Evolutionary conservation across 2,888 invertebrate species (phyloP).

Genomic region (Sphaerophoria rueppellii): DNA sequence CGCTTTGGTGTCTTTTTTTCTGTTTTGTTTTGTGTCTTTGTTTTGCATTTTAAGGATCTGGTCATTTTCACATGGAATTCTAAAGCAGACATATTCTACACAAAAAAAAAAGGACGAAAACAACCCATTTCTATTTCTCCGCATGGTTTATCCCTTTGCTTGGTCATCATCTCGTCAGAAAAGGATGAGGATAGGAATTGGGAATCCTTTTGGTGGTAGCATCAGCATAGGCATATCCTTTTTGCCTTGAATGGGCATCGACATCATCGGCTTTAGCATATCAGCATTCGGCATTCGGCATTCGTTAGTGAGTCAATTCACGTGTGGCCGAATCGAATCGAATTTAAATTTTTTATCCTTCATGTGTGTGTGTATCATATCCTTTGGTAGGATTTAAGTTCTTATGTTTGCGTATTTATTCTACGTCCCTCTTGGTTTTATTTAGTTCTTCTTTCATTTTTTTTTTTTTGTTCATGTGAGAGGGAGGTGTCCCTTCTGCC

Average conservation of each 20-base stretch:
- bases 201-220: constrained; percentile 37
- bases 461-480: background rate
- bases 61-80: constrained; percentile 68
- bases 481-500: constrained; percentile 60
- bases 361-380: constrained; percentile 54
- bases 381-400: constrained; percentile 71
- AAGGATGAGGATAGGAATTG: background rate
- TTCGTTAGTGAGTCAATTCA: constrained; percentile 73
- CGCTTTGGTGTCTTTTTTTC: constrained; percentile 32
- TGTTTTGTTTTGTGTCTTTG: constrained; percentile 8
- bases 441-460: constrained; percentile 10
- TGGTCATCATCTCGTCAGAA: constrained; percentile 13
- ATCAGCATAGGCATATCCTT: constrained; percentile 1
- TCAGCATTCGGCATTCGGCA: constrained; percentile 42
- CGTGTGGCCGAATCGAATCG: constrained; percentile 71
- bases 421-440: constrained; percentile 53
- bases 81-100: constrained; percentile 51
- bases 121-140: constrained; percentile 16
- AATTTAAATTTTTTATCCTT: constrained; percentile 73
- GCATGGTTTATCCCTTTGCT: constrained; percentile 62
- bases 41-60: constrained; percentile 51
- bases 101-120: constrained; percentile 66
- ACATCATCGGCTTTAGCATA: too few species aligned
- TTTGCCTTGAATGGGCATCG: constrained; percentile 21
- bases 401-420: constrained; percentile 73